Percentiles rank a stretch among this genome's conserved stretches.
These are phyloP conservation scores for Leptogaster cylindrica DNA, from an alignment of 2,888 invertebrate genomes.

Conservation along the genomic window DNA sequence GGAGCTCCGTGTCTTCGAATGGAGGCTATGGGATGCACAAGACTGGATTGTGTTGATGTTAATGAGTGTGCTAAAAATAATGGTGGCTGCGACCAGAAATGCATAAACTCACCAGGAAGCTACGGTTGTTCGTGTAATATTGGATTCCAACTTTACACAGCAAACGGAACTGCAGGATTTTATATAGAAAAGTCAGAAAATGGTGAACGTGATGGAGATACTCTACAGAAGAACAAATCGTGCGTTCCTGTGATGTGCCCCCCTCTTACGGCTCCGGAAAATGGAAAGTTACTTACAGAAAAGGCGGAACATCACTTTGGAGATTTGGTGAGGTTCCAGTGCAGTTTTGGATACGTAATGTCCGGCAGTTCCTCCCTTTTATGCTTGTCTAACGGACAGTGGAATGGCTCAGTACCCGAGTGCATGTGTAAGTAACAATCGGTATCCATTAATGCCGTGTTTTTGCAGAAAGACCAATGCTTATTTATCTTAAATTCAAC, in stretches of 20 bases:
- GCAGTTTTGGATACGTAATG: slow-evolving; percentile 93
- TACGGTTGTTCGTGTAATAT: slow-evolving; percentile 88
- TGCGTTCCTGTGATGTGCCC: slow-evolving; percentile 95
- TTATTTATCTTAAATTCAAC: too few species aligned
- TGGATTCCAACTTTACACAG: slow-evolving; percentile 86
- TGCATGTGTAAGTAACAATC: slow-evolving; percentile 80
- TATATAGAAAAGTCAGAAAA: slow-evolving; percentile 80
- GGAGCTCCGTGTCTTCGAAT: slow-evolving; percentile 88
- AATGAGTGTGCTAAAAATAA: slow-evolving; percentile 87
- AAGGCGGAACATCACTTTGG: slow-evolving; percentile 86
- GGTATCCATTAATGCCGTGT: too few species aligned
- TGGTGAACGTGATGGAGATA: slow-evolving; percentile 87
- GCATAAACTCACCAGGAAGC: slow-evolving; percentile 86
- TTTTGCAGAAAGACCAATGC: too few species aligned
- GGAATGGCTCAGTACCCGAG: slow-evolving; percentile 93
- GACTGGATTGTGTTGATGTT: slow-evolving; percentile 85
- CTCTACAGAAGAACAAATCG: slow-evolving; percentile 89
- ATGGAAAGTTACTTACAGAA: slow-evolving; percentile 82
- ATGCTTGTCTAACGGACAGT: slow-evolving; percentile 87
- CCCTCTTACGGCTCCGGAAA: slow-evolving; percentile 76
- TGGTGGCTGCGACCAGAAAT: slow-evolving; percentile 93
- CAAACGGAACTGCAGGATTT: slow-evolving; percentile 90
- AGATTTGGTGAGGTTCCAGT: slow-evolving; percentile 88
- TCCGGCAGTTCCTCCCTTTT: slow-evolving; percentile 83
- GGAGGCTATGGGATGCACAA: slow-evolving; percentile 91